Percentiles rank a stretch among this genome's conserved stretches.
Evolutionary conservation across 2,797 vertebrate genomes (phyloP).

Genomic region (Psittacula derbiana): DNA sequence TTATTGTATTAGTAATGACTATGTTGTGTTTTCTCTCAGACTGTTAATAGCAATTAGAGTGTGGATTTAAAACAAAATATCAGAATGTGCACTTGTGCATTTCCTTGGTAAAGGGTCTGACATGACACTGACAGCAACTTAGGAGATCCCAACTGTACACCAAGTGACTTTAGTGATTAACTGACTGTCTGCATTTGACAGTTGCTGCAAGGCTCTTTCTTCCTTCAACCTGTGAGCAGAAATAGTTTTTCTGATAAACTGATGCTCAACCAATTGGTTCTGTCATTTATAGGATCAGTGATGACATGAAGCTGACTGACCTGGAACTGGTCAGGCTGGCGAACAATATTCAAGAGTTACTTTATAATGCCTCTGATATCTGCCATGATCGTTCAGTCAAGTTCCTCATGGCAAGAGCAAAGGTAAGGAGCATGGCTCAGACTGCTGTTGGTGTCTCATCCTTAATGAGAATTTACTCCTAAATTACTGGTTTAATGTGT

Average conservation of each 20-base stretch:
- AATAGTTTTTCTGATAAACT: neutral
- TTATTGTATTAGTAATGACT: neutral
- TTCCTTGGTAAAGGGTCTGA: neutral
- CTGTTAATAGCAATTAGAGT: neutral
- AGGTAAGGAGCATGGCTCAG: slow-evolving; percentile 76
- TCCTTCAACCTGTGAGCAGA: neutral
- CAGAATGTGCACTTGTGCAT: neutral
- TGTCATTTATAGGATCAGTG: slow-evolving; percentile 78
- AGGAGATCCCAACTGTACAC: neutral
- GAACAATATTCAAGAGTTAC: slow-evolving; percentile 87
- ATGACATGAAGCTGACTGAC: slow-evolving; percentile 89
- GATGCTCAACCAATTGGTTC: neutral
- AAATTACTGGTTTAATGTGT: neutral
- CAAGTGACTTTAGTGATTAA: neutral
- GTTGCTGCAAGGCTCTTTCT: neutral
- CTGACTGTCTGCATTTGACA: neutral
- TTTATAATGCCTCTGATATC: slow-evolving; percentile 88
- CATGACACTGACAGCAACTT: neutral
- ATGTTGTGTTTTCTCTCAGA: neutral
- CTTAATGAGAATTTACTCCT: neutral
- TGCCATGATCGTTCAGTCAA: slow-evolving; percentile 96
- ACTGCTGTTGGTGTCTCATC: neutral
- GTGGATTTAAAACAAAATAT: neutral
- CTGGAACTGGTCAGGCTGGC: slow-evolving; percentile 88
- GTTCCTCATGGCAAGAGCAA: slow-evolving; percentile 90